phyloP scores from a whole-genome alignment of 2,888 invertebrate species.

The Unio pictorum region DNA sequence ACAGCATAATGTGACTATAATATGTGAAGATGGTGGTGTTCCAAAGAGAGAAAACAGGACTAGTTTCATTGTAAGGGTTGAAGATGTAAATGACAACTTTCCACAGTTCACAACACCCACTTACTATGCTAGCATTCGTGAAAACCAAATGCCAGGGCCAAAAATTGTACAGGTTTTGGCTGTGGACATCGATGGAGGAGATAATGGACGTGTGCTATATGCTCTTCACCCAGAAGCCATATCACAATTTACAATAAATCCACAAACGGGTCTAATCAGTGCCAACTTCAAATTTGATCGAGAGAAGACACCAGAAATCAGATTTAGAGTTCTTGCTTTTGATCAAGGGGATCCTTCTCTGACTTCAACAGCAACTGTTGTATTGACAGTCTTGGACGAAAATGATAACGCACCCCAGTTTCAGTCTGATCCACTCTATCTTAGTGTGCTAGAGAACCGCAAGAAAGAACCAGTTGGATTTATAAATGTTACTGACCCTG shows the following conservation, averaged over 20 bases:
- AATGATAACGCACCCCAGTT: conserved; percentile 96
- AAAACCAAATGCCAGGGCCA: conserved; percentile 53
- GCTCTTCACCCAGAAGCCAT: conserved; percentile 75
- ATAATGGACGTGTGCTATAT: conserved; percentile 74
- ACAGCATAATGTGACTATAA: conserved; percentile 53
- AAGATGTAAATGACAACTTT: conserved; percentile 64
- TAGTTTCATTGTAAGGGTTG: conserved; percentile 54
- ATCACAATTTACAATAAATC: conserved; percentile 89
- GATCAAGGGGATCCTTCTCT: conserved; percentile 80
- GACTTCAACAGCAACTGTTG: conserved; percentile 78
- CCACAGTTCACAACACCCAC: conserved; percentile 53
- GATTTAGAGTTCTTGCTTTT: conserved; percentile 90
- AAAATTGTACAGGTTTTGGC: conserved; percentile 75
- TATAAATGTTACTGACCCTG: conserved; percentile 91
- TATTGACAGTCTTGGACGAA: conserved; percentile 93
- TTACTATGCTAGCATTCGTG: conserved; percentile 54
- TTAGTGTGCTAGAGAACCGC: conserved; percentile 89
- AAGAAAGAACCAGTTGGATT: conserved; percentile 91
- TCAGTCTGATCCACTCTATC: conserved; percentile 92
- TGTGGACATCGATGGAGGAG: conserved; percentile 76
- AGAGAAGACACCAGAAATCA: conserved; percentile 91
- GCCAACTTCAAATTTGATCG: conserved; percentile 87
- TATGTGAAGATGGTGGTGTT: conserved; percentile 60
- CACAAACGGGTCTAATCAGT: conserved; percentile 85
- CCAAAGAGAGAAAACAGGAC: conserved; percentile 54